These are phyloP conservation scores for Phytoseiulus persimilis DNA, from an alignment of 2,888 invertebrate species.

Conservation along the genomic window DNA sequence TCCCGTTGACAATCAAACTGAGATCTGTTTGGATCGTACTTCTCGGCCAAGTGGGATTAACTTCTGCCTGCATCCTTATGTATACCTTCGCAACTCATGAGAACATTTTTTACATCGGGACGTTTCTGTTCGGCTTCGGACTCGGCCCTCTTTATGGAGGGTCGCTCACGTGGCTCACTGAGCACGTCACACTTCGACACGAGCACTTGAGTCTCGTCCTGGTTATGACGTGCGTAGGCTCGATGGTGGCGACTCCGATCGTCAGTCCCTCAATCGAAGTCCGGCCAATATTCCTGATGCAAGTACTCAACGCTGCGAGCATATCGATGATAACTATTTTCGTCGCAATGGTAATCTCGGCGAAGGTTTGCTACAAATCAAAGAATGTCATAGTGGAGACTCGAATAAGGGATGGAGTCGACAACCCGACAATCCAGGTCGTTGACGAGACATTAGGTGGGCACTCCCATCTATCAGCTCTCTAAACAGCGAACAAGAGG, in stretches of 20 bases:
- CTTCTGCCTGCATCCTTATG: background rate
- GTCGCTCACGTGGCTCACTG: constrained; percentile 31
- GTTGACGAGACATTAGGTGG: background rate
- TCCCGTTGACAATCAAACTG: background rate
- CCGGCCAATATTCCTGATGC: background rate
- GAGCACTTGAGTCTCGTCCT: constrained; percentile 10
- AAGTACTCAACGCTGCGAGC: background rate
- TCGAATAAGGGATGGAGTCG: background rate
- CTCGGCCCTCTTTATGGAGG: constrained; percentile 23
- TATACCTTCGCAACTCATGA: background rate
- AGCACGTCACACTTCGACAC: background rate
- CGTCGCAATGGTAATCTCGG: background rate
- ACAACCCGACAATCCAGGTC: background rate
- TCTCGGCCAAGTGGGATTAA: background rate
- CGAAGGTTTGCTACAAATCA: background rate
- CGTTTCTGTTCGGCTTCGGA: constrained; percentile 7
- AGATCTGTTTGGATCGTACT: constrained; percentile 24
- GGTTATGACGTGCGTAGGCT: constrained; percentile 23
- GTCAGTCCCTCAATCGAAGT: background rate
- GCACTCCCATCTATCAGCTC: too few species aligned
- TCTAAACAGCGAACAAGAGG: too few species aligned
- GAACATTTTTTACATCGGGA: background rate
- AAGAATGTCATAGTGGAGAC: background rate
- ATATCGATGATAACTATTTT: background rate
- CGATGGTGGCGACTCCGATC: background rate